These are phyloP conservation scores for Drosophila prosaltans DNA, from an alignment of 1,140 invertebrate genomes.

Conservation along the genomic window DNA sequence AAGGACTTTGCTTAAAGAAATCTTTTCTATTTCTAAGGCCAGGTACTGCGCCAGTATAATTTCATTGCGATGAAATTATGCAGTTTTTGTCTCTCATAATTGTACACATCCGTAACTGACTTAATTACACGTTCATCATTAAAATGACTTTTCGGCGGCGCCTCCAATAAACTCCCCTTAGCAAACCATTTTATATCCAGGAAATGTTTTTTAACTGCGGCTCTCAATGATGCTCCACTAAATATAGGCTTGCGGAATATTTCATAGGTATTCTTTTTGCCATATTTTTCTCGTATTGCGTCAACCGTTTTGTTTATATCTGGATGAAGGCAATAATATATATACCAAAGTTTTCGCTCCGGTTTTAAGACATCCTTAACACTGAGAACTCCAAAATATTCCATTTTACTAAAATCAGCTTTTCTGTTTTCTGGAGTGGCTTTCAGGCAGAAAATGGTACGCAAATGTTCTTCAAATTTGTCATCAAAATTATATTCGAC, in stretches of 20 bases:
- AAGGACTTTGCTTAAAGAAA: too few species aligned
- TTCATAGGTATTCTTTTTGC: conserved; percentile 63
- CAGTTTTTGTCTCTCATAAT: conserved; percentile 43
- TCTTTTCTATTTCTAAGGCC: too few species aligned
- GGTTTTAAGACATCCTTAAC: conserved; percentile 45
- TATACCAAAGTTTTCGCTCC: conserved; percentile 59
- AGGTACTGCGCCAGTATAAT: not conserved
- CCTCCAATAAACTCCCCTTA: conserved; percentile 65
- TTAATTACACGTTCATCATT: conserved; percentile 59
- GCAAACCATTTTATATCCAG: conserved; percentile 51
- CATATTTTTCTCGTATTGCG: conserved; percentile 55
- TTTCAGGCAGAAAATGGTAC: conserved; percentile 19
- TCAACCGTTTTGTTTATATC: conserved; percentile 48
- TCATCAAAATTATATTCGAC: conserved; percentile 31
- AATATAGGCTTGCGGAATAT: conserved; percentile 59
- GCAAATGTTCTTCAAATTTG: conserved; percentile 44
- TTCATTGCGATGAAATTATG: conserved; percentile 28
- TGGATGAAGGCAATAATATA: conserved; percentile 47
- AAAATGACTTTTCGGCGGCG: conserved; percentile 40
- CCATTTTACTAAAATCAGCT: conserved; percentile 38
- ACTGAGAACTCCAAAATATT: conserved; percentile 59
- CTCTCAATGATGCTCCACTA: conserved; percentile 42
- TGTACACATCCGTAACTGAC: conserved; percentile 41
- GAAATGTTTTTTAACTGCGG: conserved; percentile 54
- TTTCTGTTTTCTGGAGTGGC: not conserved